Evolutionary conservation across 2,888 invertebrate species (phyloP), one percentile per base, ranked within the genome.

Genomic region (Epirrhoe tristata): DNA sequence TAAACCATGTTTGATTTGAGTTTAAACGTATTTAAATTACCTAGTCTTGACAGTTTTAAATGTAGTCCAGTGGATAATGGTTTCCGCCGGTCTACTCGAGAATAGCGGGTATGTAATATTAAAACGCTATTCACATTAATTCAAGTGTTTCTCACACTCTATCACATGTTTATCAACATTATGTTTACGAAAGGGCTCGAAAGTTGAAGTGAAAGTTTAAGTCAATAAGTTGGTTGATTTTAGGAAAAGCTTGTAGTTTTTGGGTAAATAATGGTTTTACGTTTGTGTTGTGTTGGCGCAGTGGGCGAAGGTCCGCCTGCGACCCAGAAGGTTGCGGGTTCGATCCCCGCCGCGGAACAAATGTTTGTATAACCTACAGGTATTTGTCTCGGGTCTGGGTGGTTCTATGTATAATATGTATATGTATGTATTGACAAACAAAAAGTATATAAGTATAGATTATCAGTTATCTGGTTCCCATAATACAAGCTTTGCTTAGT

Each of bases 101-200:
- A 78, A 76, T 77, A 77, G 72, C 72, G 76, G 78, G 76, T 76
- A 73, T 75, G 71, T 79, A 78, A 77, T 81, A 84, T 83, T 83
- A 81, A 82, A 80, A 16, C 57, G 8, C 52, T 56, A 62, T 62
- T 62, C 56, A 52, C 52, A 52, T 63, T 43, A 51, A 52, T 63
- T 52, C 43, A 32, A 58, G 10, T 34, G 79, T 67, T 51, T 39
- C 54, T 59, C 50, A 50, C 77, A 82, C 82, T 81, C 76, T 73
- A 76, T 75, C 82, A 80, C 71, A 79, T 80, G 78, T 81, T 81
- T 81, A 80, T 75, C 76, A 79, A 79, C 76, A 59, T 59, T 79
- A 77, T 58, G 61, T 61, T 62, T 71, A 67, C 32, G 60, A 59
- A 58, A 60, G 50, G 58, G 57, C 58, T 48, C 24, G 61, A 68